Percentiles rank a stretch among this genome's conserved stretches.
These are phyloP conservation scores for Chiloscyllium plagiosum DNA, from an alignment of 2,113 vertebrate species.

Conservation along the genomic window DNA sequence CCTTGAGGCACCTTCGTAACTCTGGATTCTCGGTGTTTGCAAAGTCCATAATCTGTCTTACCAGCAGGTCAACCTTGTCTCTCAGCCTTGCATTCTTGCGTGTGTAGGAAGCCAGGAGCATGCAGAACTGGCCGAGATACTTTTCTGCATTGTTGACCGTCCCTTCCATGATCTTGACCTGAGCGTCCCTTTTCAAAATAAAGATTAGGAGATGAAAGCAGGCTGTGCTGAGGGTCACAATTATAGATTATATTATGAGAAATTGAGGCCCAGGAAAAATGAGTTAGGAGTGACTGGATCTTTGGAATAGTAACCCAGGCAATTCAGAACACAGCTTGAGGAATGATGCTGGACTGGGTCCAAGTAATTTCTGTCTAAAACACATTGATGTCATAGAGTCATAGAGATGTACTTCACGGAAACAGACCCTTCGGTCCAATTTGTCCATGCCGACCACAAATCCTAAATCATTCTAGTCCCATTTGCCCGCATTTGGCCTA, in stretches of 20 bases:
- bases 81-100: slow-evolving; percentile 59
- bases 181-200: slow-evolving; percentile 45
- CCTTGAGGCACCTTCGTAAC: slow-evolving; percentile 50
- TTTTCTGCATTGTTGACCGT: slow-evolving; percentile 49
- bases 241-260: neutral
- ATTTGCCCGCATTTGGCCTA: too few relatives aligned
- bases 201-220: neutral
- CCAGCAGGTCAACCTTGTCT: slow-evolving; percentile 58
- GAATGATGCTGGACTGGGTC: too few relatives aligned
- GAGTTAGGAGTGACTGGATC: neutral
- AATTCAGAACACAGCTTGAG: neutral
- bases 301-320: neutral
- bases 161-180: slow-evolving; percentile 55
- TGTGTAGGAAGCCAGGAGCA: slow-evolving; percentile 52
- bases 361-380: too few relatives aligned
- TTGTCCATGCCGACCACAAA: too few relatives aligned
- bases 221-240: neutral
- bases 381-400: too few relatives aligned
- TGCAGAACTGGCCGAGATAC: slow-evolving; percentile 62
- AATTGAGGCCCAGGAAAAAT: neutral
- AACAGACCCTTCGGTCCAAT: too few relatives aligned
- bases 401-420: too few relatives aligned
- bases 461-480: too few relatives aligned
- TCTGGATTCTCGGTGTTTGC: slow-evolving; percentile 52
- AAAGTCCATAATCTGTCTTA: slow-evolving; percentile 53